Evolutionary conservation across 2,113 vertebrate genomes (phyloP), one percentile per base, ranked within the genome.

Genomic region (Hypocryptadius cinnamomeus): DNA sequence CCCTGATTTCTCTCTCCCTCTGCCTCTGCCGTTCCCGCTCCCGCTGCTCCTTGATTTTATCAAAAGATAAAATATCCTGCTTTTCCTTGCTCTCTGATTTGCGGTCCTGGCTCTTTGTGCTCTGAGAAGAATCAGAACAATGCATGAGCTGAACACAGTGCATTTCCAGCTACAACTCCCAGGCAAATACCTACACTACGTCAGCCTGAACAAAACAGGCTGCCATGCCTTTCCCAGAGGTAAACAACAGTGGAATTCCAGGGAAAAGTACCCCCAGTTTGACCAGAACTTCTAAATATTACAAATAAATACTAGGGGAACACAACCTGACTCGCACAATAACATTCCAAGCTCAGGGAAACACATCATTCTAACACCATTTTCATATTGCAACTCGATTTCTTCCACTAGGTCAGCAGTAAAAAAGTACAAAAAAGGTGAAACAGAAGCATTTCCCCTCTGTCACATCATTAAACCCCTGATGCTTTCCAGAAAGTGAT

Each of bases 11-110:
- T 16, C 99, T 95, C 81, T 99, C 99, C 13, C 99, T 96, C 79
- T 99, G 99, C 53, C 99, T 96, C 97, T 99, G 99, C 1, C 99
- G 97, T 57, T 99, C 99, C 0, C 98, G 97, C 54, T 99, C 99
- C 16, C 99, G 96, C 69, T 99, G 99, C 92, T 99, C 99, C 94
- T 99, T 99, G 97, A 99, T 99, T 92, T 99, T 99, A 95, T 99
- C 99, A 16, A 99, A 99, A 0, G 99, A 99, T 59, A 99, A 87
- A 87, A 99, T 99, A 73, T 99, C 99, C 93, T 98, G 99, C 92
- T 98, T 98, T 57, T 99, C 99, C 74, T 98, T 99, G 96, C 99
- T 99, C 31, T 98, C 89, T 0, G 99, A 99, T 31, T 98, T 98
- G 51, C 99, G 98, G 27, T 99, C 99, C 27, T 98, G 98, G 93